Base-by-base conservation (phyloP, 2,888 invertebrate genomes). In the Diarsia rubi region DNA sequence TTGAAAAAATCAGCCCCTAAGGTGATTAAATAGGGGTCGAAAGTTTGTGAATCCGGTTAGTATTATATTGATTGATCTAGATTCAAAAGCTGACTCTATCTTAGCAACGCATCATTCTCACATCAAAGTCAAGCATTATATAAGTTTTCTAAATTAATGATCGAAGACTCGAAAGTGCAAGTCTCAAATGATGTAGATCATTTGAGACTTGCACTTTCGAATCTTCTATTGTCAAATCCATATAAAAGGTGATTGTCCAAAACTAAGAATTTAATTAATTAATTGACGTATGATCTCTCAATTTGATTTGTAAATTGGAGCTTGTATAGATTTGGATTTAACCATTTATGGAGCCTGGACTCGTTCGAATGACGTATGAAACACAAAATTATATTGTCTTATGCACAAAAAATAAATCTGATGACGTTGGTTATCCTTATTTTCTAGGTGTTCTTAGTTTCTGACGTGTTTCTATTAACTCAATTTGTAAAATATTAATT, bases 321-420 rank as follows among this genome's bases (percentile, higher is more conserved):
- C 8, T 37, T 4, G 12, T 75, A 63, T 45, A 14, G 16, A 27
- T 74, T 73, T 44, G 49, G 49, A 62, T 24, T 31, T 37, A 27
- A 16, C 37, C 8, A 74, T 54, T 14, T 0, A 75, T 14, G 45
- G 52, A 27, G 45, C 11, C 11, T 62, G 52, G 44, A 69, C 21
- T 24, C 44, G n/a, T 44, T 60, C 1, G 14, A 27, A 45, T 63
- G 76, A 74, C 75, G 75, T 63, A 45, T 37, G 54, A 45, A 75
- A 44, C n/a, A 45, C 21, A 63, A 16, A 62, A 62, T 14, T 5
- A 52, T 44, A 49, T 27, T 44, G 8, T 62, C 9, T 11, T 73
- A 14, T 16, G 24, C 24, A 11, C 8, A 73, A 62, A 74, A 27
- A 27, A 44, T 1, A 42, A 59, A 59, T 42, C 21, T 11, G 12